Percentiles rank a stretch among this genome's conserved stretches.
phyloP scores from a whole-genome alignment of 92 coral and sea anemone genomes.

The Isaurus tuberculatus region DNA sequence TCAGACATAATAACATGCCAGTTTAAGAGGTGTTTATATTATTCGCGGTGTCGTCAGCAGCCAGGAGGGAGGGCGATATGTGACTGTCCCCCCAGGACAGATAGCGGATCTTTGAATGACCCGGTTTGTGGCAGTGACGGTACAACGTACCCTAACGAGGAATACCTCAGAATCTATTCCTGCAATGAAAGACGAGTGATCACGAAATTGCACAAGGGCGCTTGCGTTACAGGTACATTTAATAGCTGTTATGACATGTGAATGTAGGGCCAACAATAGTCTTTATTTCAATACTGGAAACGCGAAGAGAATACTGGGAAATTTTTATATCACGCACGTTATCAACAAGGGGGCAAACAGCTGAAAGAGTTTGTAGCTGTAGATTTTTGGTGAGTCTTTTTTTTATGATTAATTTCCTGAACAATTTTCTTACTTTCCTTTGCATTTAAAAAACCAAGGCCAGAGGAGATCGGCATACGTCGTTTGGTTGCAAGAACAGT shows the following conservation, averaged over 20 bases:
- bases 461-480: no score
- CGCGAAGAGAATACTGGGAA: no score
- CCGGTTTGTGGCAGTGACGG: constrained; percentile 96
- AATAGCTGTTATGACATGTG: background rate
- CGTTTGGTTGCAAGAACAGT: no score
- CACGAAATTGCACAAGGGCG: constrained; percentile 72
- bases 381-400: no score
- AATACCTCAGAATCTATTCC: constrained; percentile 66
- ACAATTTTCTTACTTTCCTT: no score
- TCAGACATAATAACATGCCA: constrained; percentile 80
- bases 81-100: constrained; percentile 62
- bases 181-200: constrained; percentile 75
- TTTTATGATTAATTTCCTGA: no score
- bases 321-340: no score
- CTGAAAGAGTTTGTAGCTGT: no score
- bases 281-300: no score
- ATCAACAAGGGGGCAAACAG: no score
- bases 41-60: constrained; percentile 75
- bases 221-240: constrained; percentile 57
- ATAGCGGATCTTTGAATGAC: constrained; percentile 54
- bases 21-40: constrained; percentile 83
- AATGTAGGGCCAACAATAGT: no score
- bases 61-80: constrained; percentile 71
- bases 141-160: constrained; percentile 79
- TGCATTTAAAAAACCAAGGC: no score